Base-by-base conservation (phyloP, 2,113 vertebrate species). In the Anser brachyrhynchus region DNA sequence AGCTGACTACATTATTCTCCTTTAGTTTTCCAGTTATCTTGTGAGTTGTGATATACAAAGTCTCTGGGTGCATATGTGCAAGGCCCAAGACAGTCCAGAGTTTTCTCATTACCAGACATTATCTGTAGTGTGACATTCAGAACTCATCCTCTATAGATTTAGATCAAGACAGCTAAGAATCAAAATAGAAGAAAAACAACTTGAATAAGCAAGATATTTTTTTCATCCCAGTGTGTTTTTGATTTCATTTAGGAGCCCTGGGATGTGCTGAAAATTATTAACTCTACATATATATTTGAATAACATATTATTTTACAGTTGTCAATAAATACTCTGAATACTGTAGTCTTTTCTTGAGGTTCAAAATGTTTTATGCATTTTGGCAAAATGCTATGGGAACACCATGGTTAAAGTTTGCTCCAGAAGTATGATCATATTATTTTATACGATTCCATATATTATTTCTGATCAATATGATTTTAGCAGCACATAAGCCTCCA, bases 241-340 rank as follows among this genome's bases (percentile, higher is more conserved):
- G 14, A 85, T 95, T 84, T 93, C 5, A 70, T 76, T 76, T 91
- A 87, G 72, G 17, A 80, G 28, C 37, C 58, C 49, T 71, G 25
- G 62, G n/a, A 52, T 87, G 33, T 54, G 35, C 62, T 73, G 31
- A 44, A 96, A 89, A 44, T 83, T 72, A 73, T n/a, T 76, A 87
- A 73, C 41, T 84, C 66, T 93, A 37, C 28, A 2, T 39, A 23
- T 62, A 21, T 76, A 70, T 66, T 82, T 77, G 35, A 82, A 46
- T 55, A 69, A 25, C 19, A 15, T 17, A 69, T 61, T 77, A 49
- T 76, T 76, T 95, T 84, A 73, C 18, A 26, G 20, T 61, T 92
- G 70, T 51, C 55, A 96, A 85, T 79, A 81, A 82, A 82, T 87
- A 61, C 46, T 86, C 74, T 82, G 33, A 92, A 73, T 87, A 67